These are phyloP conservation scores for Morpho deidamia DNA, from an alignment of 2,888 invertebrate genomes.

Conservation along the genomic window DNA sequence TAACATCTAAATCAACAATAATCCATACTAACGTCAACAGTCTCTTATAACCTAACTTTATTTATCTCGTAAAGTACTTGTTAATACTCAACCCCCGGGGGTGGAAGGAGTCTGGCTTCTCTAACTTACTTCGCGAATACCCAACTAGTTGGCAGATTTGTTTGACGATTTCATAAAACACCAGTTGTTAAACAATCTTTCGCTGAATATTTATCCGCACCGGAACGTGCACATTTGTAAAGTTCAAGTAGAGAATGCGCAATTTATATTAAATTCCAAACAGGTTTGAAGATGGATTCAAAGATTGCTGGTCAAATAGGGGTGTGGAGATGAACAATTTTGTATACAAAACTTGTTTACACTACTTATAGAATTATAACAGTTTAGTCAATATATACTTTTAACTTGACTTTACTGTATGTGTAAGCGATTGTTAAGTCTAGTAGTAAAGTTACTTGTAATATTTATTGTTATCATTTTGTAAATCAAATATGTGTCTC, in stretches of 20 bases:
- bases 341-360: conserved; percentile 67
- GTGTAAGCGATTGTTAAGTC: neutral
- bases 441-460: too few relatives aligned
- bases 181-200: conserved; percentile 49
- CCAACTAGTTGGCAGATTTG: conserved; percentile 37
- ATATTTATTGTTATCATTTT: too few relatives aligned
- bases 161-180: conserved; percentile 30
- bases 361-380: conserved; percentile 72
- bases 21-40: conserved; percentile 51
- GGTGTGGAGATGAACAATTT: conserved; percentile 40
- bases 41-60: conserved; percentile 64
- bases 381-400: conserved; percentile 50
- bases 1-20: conserved; percentile 28
- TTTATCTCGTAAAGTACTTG: conserved; percentile 74
- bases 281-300: conserved; percentile 45
- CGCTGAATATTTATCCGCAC: conserved; percentile 36
- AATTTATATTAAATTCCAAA: conserved; percentile 34
- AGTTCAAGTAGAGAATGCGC: conserved; percentile 31
- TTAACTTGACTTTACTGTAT: conserved; percentile 31
- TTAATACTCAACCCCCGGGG: conserved; percentile 63
- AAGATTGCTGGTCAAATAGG: conserved; percentile 36
- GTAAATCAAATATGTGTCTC: too few relatives aligned
- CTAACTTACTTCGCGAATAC: conserved; percentile 32
- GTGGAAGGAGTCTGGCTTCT: conserved; percentile 50
- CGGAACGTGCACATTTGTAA: conserved; percentile 27